Conservation (phyloP, 2,888 invertebrate genomes). For the Aphidoletes aphidimyza region DNA sequence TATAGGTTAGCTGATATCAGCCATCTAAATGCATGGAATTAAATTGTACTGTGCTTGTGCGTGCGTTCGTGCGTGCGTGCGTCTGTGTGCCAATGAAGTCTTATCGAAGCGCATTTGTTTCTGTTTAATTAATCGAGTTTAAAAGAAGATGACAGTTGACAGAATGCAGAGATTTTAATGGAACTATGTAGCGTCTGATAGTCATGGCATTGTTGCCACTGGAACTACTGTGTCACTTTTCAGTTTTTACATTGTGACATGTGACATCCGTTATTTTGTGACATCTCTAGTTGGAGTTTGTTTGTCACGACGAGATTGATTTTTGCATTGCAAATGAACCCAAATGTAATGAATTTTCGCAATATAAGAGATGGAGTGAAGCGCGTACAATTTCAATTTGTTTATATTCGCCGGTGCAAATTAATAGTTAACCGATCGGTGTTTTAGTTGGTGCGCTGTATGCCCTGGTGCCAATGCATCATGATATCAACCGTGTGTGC, state of each 20-base stretch:
- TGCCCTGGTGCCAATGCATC: background rate
- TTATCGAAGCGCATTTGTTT: background rate
- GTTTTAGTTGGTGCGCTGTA: no score
- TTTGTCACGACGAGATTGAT: slow-evolving; percentile 7
- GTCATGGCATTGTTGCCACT: background rate
- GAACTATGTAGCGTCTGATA: background rate
- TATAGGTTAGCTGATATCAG: no score
- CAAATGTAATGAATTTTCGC: background rate
- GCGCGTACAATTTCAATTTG: slow-evolving; percentile 1
- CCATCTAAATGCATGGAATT: no score
- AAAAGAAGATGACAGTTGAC: slow-evolving; percentile 28
- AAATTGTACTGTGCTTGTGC: no score
- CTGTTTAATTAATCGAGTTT: slow-evolving; percentile 22
- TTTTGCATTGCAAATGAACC: slow-evolving; percentile 39
- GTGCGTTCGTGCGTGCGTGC: no score
- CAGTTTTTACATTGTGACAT: background rate
- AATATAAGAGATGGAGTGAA: background rate
- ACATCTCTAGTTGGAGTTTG: background rate
- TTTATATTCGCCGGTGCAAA: slow-evolving; percentile 23
- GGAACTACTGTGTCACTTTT: background rate
- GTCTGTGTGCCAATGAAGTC: no score
- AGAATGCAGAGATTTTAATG: background rate
- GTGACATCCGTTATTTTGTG: slow-evolving; percentile 20
- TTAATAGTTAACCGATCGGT: slow-evolving; percentile 30
- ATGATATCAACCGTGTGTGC: background rate